Evolutionary conservation across 2,797 vertebrate species (phyloP), one percentile per base, ranked within the genome.

Genomic region (Netta rufina): DNA sequence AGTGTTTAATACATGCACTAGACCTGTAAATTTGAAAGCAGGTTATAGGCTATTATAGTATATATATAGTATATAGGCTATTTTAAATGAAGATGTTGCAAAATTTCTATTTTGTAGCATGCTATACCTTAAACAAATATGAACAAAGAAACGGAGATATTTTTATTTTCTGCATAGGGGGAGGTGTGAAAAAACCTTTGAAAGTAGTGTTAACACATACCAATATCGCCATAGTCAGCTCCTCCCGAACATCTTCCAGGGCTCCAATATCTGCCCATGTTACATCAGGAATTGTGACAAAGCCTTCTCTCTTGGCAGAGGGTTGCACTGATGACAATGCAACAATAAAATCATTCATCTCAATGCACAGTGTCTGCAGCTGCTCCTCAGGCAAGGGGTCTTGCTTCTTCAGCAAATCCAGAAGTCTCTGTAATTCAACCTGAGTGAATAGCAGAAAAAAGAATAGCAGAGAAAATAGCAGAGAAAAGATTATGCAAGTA

Each of bases 151-250:
- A 25, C 22, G 11, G 8, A 30, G 38, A 30, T 1, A 64, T 13
- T 9, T 84, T 83, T 69, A 47, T 69, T 81, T 92, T 8, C 24
- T 87, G 22, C 13, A 25, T 0, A 64, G 30, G 2, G 5, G 13
- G 5, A 67, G 67, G 8, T 33, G 19, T 20, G 77, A 71, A 43
- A 43, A 62, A 22, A 15, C 3, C n/a, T 41, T 21, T 45, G 39
- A 16, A 58, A 78, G 7, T 9, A 36, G 83, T 51, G 12, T 33
- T 49, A 28, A 84, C 30, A 72, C 96, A 47, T 98, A 99, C 99
- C 98, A 99, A 91, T 97, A 99, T 99, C 70, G 99, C 99, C 99
- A 99, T 99, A 71, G 98, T 98, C 77, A 99, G 99, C 94, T 99
- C 99, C 92, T 99, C 99, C 8, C 99, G 98, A 96, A 99, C 96